Evolutionary conservation across 2,797 vertebrate genomes (phyloP).

Genomic region (Pempheris klunzingeri): DNA sequence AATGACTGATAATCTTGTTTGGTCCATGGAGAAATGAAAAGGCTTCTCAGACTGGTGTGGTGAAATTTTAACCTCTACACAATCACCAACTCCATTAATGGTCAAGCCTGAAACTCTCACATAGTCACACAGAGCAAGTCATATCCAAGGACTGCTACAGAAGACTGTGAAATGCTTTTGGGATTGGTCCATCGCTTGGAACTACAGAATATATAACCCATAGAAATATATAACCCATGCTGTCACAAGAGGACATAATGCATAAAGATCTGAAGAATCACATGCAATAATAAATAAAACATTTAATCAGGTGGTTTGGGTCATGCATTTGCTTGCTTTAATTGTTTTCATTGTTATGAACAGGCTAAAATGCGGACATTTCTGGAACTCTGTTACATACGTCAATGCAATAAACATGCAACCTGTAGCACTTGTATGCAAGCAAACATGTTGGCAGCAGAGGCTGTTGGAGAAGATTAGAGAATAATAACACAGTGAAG

Average conservation of each 20-base stretch:
- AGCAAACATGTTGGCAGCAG: slow-evolving; percentile 29
- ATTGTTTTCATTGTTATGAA: slow-evolving; percentile 16
- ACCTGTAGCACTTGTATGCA: slow-evolving; percentile 71
- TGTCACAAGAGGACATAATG: background rate
- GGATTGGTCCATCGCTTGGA: slow-evolving; percentile 3
- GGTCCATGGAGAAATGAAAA: slow-evolving; percentile 67
- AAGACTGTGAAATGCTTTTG: slow-evolving; percentile 28
- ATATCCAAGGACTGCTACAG: slow-evolving; percentile 1
- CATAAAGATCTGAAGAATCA: background rate
- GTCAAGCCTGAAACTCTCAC: slow-evolving; percentile 38
- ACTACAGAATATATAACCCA: background rate
- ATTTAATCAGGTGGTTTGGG: background rate
- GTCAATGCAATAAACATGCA: slow-evolving; percentile 53
- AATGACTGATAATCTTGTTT: slow-evolving; percentile 74
- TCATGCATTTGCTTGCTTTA: slow-evolving; percentile 5
- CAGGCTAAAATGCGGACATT: slow-evolving; percentile 33
- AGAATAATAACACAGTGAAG: slow-evolving; percentile 62
- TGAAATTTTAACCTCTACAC: slow-evolving; percentile 79
- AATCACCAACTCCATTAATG: slow-evolving; percentile 51
- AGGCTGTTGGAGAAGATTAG: slow-evolving; percentile 50
- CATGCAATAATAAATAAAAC: slow-evolving; percentile 5
- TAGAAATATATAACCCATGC: background rate
- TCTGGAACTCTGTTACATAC: slow-evolving; percentile 36
- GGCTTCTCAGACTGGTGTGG: slow-evolving; percentile 45
- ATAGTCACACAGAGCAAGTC: slow-evolving; percentile 27